These are phyloP conservation scores for Peribatodes rhomboidaria DNA, from an alignment of 2,888 invertebrate genomes.

Conservation along the genomic window DNA sequence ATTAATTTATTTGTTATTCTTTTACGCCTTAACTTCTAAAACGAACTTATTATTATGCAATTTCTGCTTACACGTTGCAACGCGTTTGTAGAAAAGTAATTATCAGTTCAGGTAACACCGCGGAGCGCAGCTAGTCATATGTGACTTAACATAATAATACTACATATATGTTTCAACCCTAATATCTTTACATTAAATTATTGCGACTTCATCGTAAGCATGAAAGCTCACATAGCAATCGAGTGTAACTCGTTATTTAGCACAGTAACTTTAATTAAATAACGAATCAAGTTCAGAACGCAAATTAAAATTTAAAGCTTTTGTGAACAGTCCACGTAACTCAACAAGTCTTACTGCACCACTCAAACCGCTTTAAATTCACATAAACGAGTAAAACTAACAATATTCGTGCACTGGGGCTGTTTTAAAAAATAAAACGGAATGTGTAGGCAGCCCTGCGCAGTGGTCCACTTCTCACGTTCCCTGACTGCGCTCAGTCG, in stretches of 20 bases:
- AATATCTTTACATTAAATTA: no score
- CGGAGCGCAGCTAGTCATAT: no score
- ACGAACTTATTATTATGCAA: no score
- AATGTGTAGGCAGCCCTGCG: constrained; percentile 71
- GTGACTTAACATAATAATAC: no score
- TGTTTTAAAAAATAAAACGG: constrained; percentile 66
- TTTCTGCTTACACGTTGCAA: no score
- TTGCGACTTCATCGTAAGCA: no score
- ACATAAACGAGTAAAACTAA: constrained; percentile 51
- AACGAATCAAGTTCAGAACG: background rate
- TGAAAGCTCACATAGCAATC: background rate
- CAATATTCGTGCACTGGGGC: constrained; percentile 60
- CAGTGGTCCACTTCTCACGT: constrained; percentile 69
- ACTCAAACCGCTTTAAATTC: constrained; percentile 54
- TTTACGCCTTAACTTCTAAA: no score
- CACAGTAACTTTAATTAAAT: background rate
- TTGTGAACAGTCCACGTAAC: background rate
- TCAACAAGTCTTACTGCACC: constrained; percentile 37
- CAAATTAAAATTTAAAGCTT: constrained; percentile 18
- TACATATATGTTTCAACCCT: no score
- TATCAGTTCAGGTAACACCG: no score
- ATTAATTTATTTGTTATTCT: no score
- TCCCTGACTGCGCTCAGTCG: constrained; percentile 68
- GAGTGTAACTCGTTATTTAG: background rate
- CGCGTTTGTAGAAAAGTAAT: no score